A percentile compares a stretch with the other conserved stretches of the same genome.
phyloP scores from a whole-genome alignment of 2,888 invertebrate species.

The Sphecodes monilicornis region DNA sequence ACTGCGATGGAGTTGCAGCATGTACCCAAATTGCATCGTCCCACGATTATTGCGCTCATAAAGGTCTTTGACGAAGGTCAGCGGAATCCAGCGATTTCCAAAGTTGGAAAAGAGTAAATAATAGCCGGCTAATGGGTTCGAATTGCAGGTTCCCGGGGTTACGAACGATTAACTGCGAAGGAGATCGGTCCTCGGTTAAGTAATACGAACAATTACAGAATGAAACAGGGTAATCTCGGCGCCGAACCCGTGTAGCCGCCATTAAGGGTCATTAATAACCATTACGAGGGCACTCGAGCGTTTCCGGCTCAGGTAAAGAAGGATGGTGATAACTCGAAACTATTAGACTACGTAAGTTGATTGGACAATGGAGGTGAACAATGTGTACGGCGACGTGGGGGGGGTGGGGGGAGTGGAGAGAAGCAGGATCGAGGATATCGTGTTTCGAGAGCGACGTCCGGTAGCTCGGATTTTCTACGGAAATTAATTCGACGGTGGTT shows the following conservation, averaged over 20 bases:
- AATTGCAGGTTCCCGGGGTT: neutral
- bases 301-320: constrained; percentile 51
- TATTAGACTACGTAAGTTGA: constrained; percentile 53
- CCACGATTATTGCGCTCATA: neutral
- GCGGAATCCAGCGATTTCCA: neutral
- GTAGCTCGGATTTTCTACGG: constrained; percentile 30
- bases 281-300: constrained; percentile 31
- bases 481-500: constrained; percentile 39
- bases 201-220: constrained; percentile 36
- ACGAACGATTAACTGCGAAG: neutral
- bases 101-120: neutral
- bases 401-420: no score
- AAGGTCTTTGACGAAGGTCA: neutral
- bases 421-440: constrained; percentile 30
- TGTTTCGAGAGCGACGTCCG: constrained; percentile 21
- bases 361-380: constrained; percentile 44
- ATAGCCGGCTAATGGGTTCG: neutral
- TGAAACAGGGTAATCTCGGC: constrained; percentile 35
- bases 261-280: constrained; percentile 57
- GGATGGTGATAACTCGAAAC: constrained; percentile 45
- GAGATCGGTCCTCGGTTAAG: constrained; percentile 9
- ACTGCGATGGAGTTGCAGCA: no score
- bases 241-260: constrained; percentile 18
- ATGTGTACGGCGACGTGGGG: constrained; percentile 15
- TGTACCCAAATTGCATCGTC: no score